phyloP scores from a whole-genome alignment of 2,888 invertebrate species.

The Ceraclea dissimilis region DNA sequence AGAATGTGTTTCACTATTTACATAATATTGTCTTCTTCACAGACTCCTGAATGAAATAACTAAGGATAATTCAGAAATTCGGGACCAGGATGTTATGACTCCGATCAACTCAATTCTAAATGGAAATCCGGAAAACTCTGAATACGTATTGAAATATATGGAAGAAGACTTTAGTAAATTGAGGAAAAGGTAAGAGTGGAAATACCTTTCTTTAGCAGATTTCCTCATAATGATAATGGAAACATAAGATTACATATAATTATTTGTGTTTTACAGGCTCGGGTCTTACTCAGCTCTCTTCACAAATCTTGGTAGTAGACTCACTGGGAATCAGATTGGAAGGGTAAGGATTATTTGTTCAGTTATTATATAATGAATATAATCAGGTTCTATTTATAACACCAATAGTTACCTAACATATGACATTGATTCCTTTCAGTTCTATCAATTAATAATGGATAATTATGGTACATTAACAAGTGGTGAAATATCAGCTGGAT shows the following conservation, averaged over 20 bases:
- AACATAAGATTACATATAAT: no score
- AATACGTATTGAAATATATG: not conserved
- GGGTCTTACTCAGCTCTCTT: not conserved
- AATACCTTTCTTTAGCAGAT: no score
- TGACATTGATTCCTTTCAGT: not conserved
- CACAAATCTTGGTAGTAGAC: not conserved
- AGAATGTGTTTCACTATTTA: no score
- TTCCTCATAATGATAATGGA: no score
- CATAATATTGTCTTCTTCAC: no score
- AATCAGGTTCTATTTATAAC: not conserved
- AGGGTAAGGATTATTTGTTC: not conserved
- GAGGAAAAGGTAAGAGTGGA: constrained; percentile 38
- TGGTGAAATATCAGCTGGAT: not conserved
- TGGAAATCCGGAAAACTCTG: not conserved
- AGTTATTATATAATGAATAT: no score
- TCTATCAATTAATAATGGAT: not conserved
- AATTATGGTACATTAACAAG: not conserved
- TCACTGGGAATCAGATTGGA: not conserved
- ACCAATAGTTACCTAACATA: not conserved
- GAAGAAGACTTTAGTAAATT: constrained; percentile 35
- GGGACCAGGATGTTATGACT: not conserved
- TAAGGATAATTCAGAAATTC: not conserved
- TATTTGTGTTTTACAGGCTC: not conserved
- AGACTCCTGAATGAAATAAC: not conserved
- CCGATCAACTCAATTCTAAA: not conserved